Percentiles rank a stretch among this genome's conserved stretches.
phyloP scores from a whole-genome alignment of 1,140 invertebrate genomes.

The Chrysomallon squamiferum region DNA sequence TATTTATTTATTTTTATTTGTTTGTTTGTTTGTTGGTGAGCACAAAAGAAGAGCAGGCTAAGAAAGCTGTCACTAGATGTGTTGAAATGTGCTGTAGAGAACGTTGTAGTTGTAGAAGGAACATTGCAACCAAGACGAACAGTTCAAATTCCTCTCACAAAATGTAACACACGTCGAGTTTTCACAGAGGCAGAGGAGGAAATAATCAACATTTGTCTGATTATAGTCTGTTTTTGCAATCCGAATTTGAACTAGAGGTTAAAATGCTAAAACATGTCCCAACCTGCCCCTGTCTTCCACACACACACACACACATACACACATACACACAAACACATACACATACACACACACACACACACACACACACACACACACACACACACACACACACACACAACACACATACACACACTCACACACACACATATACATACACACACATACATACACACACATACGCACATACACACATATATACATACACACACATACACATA shows the following conservation, averaged over 20 bases:
- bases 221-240: no score
- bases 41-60: no score
- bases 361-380: slow-evolving; percentile 12
- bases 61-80: no score
- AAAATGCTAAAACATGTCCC: background rate
- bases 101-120: no score
- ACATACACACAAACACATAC: slow-evolving; percentile 1
- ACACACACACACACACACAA: slow-evolving; percentile 5
- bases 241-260: background rate
- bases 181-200: no score
- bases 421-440: background rate
- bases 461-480: background rate
- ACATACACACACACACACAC: slow-evolving; percentile 13
- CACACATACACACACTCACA: background rate
- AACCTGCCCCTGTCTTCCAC: background rate
- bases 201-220: no score
- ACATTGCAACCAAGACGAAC: no score
- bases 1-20: no score
- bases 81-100: no score
- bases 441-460: background rate
- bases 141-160: no score
- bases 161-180: no score
- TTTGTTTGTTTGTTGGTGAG: no score
- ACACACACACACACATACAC: slow-evolving; percentile 5
- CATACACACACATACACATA: background rate